A percentile compares a stretch with the other conserved stretches of the same genome.
Conservation (phyloP, 2,113 vertebrate species). For the Lates calcarifer region DNA sequence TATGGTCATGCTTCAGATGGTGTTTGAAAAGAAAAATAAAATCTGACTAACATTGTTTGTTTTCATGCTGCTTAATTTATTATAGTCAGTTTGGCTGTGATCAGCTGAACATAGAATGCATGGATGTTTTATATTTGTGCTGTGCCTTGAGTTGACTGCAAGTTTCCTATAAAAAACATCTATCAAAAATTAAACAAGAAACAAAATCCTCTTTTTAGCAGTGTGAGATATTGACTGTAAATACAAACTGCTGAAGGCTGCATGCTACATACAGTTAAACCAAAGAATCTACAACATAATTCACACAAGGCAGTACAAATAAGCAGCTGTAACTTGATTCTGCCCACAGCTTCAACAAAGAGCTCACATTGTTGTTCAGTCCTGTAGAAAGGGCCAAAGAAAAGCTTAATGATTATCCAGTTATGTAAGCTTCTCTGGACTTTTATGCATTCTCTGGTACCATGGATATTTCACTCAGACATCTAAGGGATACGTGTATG, state of each 20-base stretch:
- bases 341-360: constrained; percentile 29
- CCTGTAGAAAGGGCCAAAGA: constrained; percentile 13
- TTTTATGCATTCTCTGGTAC: not conserved
- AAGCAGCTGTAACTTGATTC: not conserved
- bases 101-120: too few relatives aligned
- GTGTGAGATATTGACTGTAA: not conserved
- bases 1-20: too few relatives aligned
- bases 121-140: too few relatives aligned
- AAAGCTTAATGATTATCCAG: constrained; percentile 37
- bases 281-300: not conserved
- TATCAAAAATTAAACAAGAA: too few relatives aligned
- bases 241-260: too few relatives aligned
- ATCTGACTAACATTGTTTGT: too few relatives aligned
- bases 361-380: constrained; percentile 11
- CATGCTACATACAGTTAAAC: not conserved
- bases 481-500: not conserved
- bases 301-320: not conserved
- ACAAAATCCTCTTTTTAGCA: not conserved
- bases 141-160: too few relatives aligned
- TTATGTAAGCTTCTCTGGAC: constrained; percentile 40
- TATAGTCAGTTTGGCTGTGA: too few relatives aligned
- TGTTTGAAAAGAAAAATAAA: too few relatives aligned
- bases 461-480: not conserved
- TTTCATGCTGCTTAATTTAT: too few relatives aligned
- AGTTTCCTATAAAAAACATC: too few relatives aligned